Conservation (phyloP, 2,113 vertebrate genomes). For the Amphilophus citrinellus region DNA sequence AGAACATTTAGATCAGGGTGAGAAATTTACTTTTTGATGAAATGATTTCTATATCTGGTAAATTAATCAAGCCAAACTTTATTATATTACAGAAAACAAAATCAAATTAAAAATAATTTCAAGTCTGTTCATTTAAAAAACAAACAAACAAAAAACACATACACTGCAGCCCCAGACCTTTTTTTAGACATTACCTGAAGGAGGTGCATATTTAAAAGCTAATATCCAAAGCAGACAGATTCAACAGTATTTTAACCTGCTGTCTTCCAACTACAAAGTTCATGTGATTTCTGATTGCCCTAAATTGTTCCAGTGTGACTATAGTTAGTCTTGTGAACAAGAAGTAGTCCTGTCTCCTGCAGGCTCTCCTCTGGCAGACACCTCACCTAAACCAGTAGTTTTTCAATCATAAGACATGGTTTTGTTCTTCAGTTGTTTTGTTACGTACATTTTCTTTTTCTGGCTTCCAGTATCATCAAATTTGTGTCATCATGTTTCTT, state of each 20-base stretch:
- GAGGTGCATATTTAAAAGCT: background rate
- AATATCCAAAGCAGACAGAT: background rate
- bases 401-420: background rate
- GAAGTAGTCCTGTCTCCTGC: background rate
- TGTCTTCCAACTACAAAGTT: background rate
- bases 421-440: background rate
- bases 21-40: constrained; percentile 56
- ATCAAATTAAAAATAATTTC: too few relatives aligned
- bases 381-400: fast-evolving
- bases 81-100: background rate
- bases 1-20: constrained; percentile 57
- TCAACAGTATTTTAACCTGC: background rate
- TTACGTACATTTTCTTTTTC: background rate
- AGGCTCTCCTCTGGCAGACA: background rate
- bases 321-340: background rate
- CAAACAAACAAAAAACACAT: too few relatives aligned
- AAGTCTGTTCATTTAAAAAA: too few relatives aligned
- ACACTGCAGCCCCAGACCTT: too few relatives aligned
- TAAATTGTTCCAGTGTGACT: background rate
- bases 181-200: background rate
- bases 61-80: constrained; percentile 19
- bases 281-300: background rate
- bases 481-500: background rate
- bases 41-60: background rate
- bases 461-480: background rate